Percentiles rank a stretch among this genome's conserved stretches.
These are phyloP conservation scores for Chiroxiphia lanceolata DNA, from an alignment of 2,797 vertebrate genomes.

Conservation along the genomic window DNA sequence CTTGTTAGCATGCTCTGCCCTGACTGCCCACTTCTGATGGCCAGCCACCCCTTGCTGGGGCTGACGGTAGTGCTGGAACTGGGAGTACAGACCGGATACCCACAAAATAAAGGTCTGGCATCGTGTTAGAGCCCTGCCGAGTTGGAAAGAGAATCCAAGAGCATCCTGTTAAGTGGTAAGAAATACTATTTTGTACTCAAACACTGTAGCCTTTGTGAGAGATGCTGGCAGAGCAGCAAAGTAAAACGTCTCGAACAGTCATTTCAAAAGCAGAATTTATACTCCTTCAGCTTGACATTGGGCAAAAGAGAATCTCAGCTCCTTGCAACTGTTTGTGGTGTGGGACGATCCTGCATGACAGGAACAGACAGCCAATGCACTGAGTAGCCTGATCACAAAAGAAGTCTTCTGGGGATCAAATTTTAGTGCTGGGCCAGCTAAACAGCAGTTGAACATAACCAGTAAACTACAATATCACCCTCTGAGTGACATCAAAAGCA, in stretches of 20 bases:
- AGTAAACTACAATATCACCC: not conserved
- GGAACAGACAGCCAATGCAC: not conserved
- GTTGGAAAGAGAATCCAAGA: constrained; percentile 48
- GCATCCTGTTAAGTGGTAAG: constrained; percentile 59
- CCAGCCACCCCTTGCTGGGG: not conserved
- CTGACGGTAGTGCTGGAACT: not conserved
- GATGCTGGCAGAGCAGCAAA: constrained; percentile 48
- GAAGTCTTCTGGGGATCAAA: not conserved
- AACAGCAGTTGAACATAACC: not conserved
- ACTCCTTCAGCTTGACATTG: constrained; percentile 29
- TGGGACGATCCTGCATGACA: not conserved
- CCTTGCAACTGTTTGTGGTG: not conserved
- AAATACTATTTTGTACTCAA: constrained; percentile 54
- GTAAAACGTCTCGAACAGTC: not conserved
- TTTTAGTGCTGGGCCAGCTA: not conserved
- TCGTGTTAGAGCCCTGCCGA: not conserved
- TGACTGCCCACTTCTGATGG: rapidly evolving
- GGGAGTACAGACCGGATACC: constrained; percentile 27
- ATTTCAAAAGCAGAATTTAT: constrained; percentile 67
- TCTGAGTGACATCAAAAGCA: not conserved
- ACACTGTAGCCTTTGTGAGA: constrained; percentile 59
- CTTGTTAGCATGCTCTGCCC: not conserved
- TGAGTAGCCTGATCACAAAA: not conserved
- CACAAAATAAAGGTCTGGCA: constrained; percentile 44
- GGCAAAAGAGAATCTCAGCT: constrained; percentile 19